These are phyloP conservation scores for Xenopus laevis DNA, from an alignment of 2,113 vertebrate species.

Conservation along the genomic window DNA sequence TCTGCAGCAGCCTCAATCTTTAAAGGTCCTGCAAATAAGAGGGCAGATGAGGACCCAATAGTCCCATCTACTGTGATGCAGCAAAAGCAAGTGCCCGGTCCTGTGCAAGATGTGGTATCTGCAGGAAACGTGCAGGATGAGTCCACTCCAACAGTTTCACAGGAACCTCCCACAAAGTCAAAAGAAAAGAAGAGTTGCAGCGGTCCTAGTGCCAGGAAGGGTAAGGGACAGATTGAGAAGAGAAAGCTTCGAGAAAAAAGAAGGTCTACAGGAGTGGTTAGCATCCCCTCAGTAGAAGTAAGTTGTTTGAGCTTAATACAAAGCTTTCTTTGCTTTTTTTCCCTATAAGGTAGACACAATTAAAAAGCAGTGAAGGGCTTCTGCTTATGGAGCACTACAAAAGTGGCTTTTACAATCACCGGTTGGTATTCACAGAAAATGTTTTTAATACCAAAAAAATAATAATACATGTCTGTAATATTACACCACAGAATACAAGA, in stretches of 20 bases:
- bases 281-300: constrained; percentile 84
- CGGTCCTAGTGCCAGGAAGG: constrained; percentile 89
- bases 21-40: constrained; percentile 38
- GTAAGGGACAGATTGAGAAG: constrained; percentile 95
- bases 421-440: no score
- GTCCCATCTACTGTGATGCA: constrained; percentile 5
- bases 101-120: constrained; percentile 15
- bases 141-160: constrained; percentile 32
- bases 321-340: no score
- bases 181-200: constrained; percentile 74
- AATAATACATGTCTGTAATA: no score
- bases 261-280: constrained; percentile 93
- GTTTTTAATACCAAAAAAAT: no score
- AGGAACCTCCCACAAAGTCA: constrained; percentile 54
- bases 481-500: no score
- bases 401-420: no score
- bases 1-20: constrained; percentile 51
- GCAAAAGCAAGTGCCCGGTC: constrained; percentile 42
- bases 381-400: no score
- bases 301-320: constrained; percentile 52
- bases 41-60: constrained; percentile 8
- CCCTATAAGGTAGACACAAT: no score
- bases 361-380: no score
- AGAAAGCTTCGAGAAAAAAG: constrained; percentile 92
- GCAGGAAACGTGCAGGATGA: constrained; percentile 15